phyloP scores from a whole-genome alignment of 2,113 vertebrate genomes.

The Sylvietta virens region DNA sequence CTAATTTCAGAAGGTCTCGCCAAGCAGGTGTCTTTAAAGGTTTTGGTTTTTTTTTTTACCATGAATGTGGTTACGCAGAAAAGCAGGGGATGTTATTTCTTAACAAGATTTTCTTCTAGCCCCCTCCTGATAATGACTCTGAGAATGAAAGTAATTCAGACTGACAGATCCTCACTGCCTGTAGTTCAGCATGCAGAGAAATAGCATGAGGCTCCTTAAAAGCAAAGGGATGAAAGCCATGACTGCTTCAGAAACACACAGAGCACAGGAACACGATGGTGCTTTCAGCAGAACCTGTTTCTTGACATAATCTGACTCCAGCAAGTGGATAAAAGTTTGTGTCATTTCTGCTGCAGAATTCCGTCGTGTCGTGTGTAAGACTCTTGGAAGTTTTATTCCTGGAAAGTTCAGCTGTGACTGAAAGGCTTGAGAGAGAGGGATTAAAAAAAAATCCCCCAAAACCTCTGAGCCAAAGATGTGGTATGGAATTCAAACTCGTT shows the following conservation, averaged over 20 bases:
- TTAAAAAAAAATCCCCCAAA: neutral
- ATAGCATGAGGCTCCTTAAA: neutral
- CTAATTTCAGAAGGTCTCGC: neutral
- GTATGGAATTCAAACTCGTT: neutral
- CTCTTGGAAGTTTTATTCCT: constrained; percentile 8
- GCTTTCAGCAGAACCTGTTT: neutral
- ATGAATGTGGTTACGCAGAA: neutral
- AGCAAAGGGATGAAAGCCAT: neutral
- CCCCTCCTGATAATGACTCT: neutral
- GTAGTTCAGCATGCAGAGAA: neutral
- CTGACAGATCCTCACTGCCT: neutral
- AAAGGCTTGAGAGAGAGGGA: neutral
- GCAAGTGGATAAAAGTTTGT: neutral
- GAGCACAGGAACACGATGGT: neutral
- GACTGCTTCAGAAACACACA: neutral
- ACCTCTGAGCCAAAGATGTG: neutral
- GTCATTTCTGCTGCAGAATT: neutral
- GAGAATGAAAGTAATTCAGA: neutral
- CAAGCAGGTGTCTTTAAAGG: neutral
- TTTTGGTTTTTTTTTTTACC: neutral
- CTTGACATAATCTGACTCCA: neutral
- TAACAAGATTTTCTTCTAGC: neutral
- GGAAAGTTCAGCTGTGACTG: neutral
- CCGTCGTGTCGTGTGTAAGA: accelerated
- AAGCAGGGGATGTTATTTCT: neutral